Conservation (phyloP, 2,797 vertebrate species). For the Rhinella marina region DNA sequence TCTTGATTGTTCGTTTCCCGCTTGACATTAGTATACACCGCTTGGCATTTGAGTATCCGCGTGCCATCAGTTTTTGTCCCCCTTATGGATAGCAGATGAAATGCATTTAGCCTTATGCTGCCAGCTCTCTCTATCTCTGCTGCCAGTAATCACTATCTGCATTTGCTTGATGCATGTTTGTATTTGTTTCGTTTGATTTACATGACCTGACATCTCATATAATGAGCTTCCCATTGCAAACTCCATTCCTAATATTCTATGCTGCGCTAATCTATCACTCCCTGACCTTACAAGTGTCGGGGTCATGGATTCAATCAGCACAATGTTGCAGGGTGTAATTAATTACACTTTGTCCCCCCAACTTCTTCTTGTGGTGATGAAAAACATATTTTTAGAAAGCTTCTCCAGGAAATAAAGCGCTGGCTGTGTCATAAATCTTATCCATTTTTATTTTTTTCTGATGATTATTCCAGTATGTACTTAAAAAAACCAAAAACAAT, state of each 20-base stretch:
- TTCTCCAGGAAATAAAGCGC: conserved; percentile 66
- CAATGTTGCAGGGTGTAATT: conserved; percentile 74
- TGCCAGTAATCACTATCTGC: conserved; percentile 71
- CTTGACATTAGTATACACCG: neutral
- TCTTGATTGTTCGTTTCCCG: neutral
- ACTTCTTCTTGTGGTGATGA: conserved; percentile 69
- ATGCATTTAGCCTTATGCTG: conserved; percentile 75
- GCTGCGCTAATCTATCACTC: conserved; percentile 71
- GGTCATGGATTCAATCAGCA: conserved; percentile 74
- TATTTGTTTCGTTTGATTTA: conserved; percentile 78
- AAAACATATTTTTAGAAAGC: conserved; percentile 65
- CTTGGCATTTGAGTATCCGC: neutral
- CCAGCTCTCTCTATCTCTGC: conserved; percentile 64
- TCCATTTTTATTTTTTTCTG: conserved; percentile 65
- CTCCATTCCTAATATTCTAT: conserved; percentile 68
- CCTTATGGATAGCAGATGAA: conserved; percentile 71
- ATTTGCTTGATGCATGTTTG: conserved; percentile 70
- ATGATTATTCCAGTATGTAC: conserved; percentile 58
- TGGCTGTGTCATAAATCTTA: conserved; percentile 69
- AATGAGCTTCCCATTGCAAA: conserved; percentile 73
- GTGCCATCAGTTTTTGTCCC: conserved; percentile 45
- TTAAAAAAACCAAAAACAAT: conserved; percentile 35
- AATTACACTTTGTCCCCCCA: conserved; percentile 68
- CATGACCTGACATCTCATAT: conserved; percentile 73
- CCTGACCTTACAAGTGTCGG: conserved; percentile 70